Base-by-base conservation (phyloP, 2,797 vertebrate species). In the Dendrocincla fuliginosa region DNA sequence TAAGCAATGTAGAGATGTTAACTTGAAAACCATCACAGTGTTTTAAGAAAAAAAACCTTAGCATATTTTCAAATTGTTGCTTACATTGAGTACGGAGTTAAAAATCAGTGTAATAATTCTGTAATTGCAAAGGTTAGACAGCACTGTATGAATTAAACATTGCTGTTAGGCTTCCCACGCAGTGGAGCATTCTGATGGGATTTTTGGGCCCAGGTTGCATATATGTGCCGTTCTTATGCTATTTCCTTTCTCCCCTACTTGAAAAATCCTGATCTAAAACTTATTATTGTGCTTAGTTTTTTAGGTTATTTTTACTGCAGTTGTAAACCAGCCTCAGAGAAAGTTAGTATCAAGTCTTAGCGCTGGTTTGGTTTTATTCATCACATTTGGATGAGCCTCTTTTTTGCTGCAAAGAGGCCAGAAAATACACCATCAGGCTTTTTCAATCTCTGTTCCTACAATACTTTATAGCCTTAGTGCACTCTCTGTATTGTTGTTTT, bases 391-490 rank as follows among this genome's bases (percentile, higher is more conserved):
- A 14, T 50, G 13, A 87, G 15, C 11, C 11, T 1, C 9, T 9
- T 53, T 91, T 59, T 63, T 39, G 78, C 42, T 32, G 16, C 33
- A 12, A 42, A 52, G 14, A 41, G 35, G 16, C 30, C 32, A 75
- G 57, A 59, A 77, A 74, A 17, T 8, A 42, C 10, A 30, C 28
- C 2, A 1, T 22, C 4, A 0, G 15, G 3, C 7, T 12, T 50
- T 77, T 84, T 84, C 25, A 42, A 11, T 55, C 19, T 35, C 22
- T 6, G 7, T 74, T 69, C 37, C 16, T 75, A 5, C 16, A 44
- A 18, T 18, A 79, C 6, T 53, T 53, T 5, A 14, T 61, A 39
- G 35, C 13, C 9, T n/a, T 61, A 5, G 41, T 65, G 11, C 4
- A 9, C 39, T 42, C 76, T 39, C n/a, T 77, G 30, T 61, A 47